Percentiles rank a stretch among this genome's conserved stretches.
Evolutionary conservation across 2,113 vertebrate genomes (phyloP).

Genomic region (Tylochromis polylepis): DNA sequence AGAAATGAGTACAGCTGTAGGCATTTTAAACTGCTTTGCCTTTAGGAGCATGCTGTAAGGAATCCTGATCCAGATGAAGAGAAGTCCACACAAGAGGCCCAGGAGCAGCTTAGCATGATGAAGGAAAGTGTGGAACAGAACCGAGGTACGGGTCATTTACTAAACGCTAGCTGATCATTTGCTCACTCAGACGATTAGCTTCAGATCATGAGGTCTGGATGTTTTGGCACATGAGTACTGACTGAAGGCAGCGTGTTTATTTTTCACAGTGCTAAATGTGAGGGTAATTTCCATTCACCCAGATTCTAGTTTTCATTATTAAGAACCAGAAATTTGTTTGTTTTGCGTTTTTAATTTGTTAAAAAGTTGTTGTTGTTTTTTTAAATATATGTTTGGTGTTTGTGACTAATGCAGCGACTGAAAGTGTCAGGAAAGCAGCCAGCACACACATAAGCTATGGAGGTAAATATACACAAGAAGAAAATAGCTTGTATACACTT

Average conservation of each 20-base stretch:
- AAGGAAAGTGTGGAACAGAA: constrained; percentile 80
- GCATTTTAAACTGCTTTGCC: not conserved
- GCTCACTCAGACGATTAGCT: not conserved
- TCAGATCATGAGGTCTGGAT: accelerated
- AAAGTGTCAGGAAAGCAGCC: not conserved
- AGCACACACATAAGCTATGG: not conserved
- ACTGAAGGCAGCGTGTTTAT: not conserved
- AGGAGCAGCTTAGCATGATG: constrained; percentile 73
- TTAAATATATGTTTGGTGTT: not conserved
- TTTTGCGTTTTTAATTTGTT: too few relatives aligned
- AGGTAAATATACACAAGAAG: not conserved
- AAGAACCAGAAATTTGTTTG: not conserved
- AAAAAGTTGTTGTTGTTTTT: too few relatives aligned
- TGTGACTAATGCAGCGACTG: not conserved
- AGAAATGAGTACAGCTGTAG: not conserved
- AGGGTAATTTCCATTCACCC: accelerated
- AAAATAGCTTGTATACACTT: not conserved
- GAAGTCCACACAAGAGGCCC: constrained; percentile 54
- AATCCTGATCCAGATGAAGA: constrained; percentile 51
- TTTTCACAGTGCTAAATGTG: not conserved
- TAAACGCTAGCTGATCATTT: not conserved
- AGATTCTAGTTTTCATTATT: not conserved
- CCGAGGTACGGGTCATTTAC: constrained; percentile 53
- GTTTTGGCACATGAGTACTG: not conserved
- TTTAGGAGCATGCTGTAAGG: constrained; percentile 47